Percentiles rank a stretch among this genome's conserved stretches.
Conservation (phyloP, 2,797 vertebrate genomes). For the Sebastes aleutianus region DNA sequence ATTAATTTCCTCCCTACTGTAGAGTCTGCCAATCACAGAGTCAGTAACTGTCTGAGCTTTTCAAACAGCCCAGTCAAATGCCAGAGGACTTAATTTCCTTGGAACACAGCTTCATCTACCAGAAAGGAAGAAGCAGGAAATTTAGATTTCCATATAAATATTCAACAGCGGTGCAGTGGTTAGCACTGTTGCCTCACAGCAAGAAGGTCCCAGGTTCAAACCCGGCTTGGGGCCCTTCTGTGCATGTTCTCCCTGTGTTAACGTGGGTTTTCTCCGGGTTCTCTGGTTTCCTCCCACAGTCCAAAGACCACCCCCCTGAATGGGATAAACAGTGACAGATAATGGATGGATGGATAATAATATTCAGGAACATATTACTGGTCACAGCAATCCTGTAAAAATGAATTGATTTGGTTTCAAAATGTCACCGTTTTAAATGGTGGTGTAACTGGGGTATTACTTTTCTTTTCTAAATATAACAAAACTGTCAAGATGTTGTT, state of each 20-base stretch:
- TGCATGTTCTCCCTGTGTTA: not conserved
- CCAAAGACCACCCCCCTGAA: too few species aligned
- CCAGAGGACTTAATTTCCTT: constrained; percentile 13
- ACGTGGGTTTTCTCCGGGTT: too few species aligned
- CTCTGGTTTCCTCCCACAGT: too few species aligned
- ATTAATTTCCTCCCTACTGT: constrained; percentile 58
- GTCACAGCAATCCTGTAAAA: too few species aligned
- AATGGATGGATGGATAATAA: too few species aligned
- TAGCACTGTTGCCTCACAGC: not conserved
- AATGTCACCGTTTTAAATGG: not conserved
- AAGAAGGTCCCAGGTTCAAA: not conserved
- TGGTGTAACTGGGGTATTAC: not conserved
- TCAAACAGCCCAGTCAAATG: constrained; percentile 19
- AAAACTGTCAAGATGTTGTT: not conserved
- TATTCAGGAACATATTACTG: not conserved
- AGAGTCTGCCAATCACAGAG: constrained; percentile 48
- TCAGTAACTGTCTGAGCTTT: constrained; percentile 11
- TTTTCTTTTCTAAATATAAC: not conserved
- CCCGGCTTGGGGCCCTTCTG: not conserved
- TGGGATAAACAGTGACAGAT: too few species aligned
- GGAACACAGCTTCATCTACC: not conserved
- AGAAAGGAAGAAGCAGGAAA: not conserved
- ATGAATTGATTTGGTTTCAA: not conserved
- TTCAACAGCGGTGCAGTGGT: not conserved
- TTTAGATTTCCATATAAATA: not conserved